These are phyloP conservation scores for Ips typographus DNA, from an alignment of 1,140 invertebrate species.

Conservation along the genomic window DNA sequence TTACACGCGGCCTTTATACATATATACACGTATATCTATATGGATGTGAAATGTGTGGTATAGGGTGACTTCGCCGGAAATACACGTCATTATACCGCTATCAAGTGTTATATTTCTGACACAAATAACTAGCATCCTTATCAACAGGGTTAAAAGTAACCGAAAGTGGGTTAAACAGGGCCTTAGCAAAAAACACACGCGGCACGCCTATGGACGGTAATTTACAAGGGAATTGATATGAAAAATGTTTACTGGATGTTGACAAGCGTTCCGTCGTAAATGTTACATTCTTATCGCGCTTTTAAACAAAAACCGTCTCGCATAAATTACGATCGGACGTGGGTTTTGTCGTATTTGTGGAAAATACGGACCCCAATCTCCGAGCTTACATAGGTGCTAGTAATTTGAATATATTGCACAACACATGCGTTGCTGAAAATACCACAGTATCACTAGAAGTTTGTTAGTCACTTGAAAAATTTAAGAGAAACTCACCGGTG, in stretches of 20 bases:
- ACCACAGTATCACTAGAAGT: too few species aligned
- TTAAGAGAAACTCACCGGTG: too few species aligned
- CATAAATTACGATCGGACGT: not conserved
- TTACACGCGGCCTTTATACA: conserved; percentile 26
- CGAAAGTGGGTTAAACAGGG: too few species aligned
- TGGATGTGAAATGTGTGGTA: not conserved
- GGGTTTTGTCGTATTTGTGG: not conserved
- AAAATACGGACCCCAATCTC: not conserved
- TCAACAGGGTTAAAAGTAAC: too few species aligned
- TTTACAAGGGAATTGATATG: not conserved
- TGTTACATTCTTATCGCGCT: conserved; percentile 9
- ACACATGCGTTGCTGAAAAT: too few species aligned
- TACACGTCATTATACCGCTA: too few species aligned
- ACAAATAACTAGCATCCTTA: too few species aligned
- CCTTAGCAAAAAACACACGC: not conserved
- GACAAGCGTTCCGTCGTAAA: conserved; percentile 17
- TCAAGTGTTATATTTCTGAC: too few species aligned
- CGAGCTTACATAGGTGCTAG: not conserved
- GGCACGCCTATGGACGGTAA: conserved; percentile 4
- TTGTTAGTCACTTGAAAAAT: too few species aligned
- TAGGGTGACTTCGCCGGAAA: too few species aligned
- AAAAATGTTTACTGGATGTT: conserved; percentile 24
- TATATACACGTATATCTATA: not conserved
- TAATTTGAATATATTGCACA: not conserved
- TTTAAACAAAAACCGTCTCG: conserved; percentile 10